These are phyloP conservation scores for Drosophila ustulata DNA, from an alignment of 2,888 invertebrate genomes.

Conservation along the genomic window DNA sequence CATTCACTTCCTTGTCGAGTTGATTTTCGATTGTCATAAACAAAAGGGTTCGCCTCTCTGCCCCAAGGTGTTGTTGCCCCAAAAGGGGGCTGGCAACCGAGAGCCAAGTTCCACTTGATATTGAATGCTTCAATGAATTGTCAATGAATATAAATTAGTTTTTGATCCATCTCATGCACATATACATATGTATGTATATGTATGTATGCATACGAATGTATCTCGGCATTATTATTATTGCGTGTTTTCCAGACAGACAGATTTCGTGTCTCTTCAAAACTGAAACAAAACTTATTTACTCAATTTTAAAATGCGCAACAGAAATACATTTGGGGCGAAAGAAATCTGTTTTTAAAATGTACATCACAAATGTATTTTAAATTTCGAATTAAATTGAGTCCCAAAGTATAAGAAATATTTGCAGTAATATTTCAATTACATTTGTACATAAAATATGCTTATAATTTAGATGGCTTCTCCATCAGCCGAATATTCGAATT, in stretches of 20 bases:
- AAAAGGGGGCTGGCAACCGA: neutral
- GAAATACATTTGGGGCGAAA: neutral
- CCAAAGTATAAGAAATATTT: no score
- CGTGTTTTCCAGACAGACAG: neutral
- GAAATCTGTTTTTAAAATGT: neutral
- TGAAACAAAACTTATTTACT: constrained; percentile 1
- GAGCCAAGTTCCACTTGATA: neutral
- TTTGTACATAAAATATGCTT: no score
- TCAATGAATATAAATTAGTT: constrained; percentile 20
- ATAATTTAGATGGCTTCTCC: no score
- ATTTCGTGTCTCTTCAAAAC: neutral
- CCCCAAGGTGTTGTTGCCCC: neutral
- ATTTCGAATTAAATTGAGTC: no score
- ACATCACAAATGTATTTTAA: neutral
- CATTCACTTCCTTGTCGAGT: constrained; percentile 7
- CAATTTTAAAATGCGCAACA: neutral
- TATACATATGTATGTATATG: no score
- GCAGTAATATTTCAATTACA: no score
- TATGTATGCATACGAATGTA: neutral
- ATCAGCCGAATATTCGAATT: no score
- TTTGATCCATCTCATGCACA: neutral
- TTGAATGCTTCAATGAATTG: constrained; percentile 8
- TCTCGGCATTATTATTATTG: neutral
- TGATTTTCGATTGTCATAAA: constrained; percentile 20
- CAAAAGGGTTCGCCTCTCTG: constrained; percentile 2